phyloP scores from a whole-genome alignment of 1,140 invertebrate genomes.

The Drosophila navojoa region DNA sequence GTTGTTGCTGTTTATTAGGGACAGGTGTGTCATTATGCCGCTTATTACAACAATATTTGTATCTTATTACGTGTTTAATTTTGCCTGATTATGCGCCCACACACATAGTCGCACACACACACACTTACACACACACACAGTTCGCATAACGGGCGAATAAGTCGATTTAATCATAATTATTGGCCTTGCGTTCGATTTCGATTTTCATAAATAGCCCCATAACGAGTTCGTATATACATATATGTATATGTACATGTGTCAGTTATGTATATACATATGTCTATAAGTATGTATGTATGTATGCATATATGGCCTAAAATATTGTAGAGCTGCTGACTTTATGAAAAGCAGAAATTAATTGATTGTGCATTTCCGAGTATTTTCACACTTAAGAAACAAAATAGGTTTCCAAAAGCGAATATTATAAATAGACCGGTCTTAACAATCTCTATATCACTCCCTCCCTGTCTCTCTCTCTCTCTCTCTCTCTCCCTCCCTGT shows the following conservation, averaged over 20 bases:
- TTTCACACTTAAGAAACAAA: too few relatives aligned
- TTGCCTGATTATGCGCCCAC: conserved; percentile 13
- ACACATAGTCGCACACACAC: background rate
- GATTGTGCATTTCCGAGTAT: too few relatives aligned
- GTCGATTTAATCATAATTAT: conserved; percentile 24
- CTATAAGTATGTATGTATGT: too few relatives aligned
- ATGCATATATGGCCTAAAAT: too few relatives aligned
- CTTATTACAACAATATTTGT: conserved; percentile 28
- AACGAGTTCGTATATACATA: background rate
- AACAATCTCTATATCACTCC: too few relatives aligned
- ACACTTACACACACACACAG: background rate
- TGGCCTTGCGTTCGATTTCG: conserved; percentile 2
- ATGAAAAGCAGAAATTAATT: too few relatives aligned
- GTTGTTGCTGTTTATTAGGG: conserved; percentile 33
- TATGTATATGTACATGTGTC: too few relatives aligned
- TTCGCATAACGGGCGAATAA: conserved; percentile 15
- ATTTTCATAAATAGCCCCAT: background rate
- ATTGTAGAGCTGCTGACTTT: too few relatives aligned
- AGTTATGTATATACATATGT: background rate
- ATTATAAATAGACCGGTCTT: too few relatives aligned
- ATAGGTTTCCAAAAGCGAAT: too few relatives aligned
- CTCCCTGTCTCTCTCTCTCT: too few relatives aligned
- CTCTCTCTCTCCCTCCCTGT: too few relatives aligned
- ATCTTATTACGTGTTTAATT: background rate
- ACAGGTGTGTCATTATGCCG: conserved; percentile 46